These are phyloP conservation scores for Acipenser oxyrinchus DNA, from an alignment of 2,797 vertebrate species.

Conservation along the genomic window DNA sequence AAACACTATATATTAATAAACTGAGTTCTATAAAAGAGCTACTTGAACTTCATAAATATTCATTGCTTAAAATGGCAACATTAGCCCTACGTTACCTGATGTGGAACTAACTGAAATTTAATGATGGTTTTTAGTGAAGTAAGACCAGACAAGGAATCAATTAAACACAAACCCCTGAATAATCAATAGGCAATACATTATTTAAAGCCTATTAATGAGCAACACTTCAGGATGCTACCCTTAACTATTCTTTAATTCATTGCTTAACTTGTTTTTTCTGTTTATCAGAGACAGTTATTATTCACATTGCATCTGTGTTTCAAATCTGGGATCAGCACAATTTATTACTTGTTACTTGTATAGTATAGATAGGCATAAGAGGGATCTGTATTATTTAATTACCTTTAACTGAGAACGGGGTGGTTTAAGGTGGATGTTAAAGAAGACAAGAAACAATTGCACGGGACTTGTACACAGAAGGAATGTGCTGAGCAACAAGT, in stretches of 20 bases:
- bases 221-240: not conserved
- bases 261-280: too few relatives aligned
- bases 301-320: not conserved
- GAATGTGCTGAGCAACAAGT: too few relatives aligned
- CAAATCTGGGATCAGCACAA: not conserved
- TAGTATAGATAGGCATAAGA: not conserved
- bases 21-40: too few relatives aligned
- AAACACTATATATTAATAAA: too few relatives aligned
- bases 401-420: too few relatives aligned
- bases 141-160: slow-evolving; percentile 62
- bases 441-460: too few relatives aligned
- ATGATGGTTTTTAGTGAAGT: slow-evolving; percentile 63
- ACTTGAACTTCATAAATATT: slow-evolving; percentile 62
- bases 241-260: not conserved
- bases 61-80: slow-evolving; percentile 60
- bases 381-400: too few relatives aligned
- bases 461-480: too few relatives aligned
- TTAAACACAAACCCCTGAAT: slow-evolving; percentile 70
- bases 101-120: slow-evolving; percentile 77
- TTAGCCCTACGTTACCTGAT: slow-evolving; percentile 58
- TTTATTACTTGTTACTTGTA: not conserved
- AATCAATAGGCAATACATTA: slow-evolving; percentile 31
- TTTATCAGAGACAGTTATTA: not conserved
- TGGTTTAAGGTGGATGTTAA: too few relatives aligned
- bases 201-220: not conserved